Evolutionary conservation across 2,797 vertebrate species (phyloP), one percentile per base, ranked within the genome.

Genomic region (Hippocampus kuda): DNA sequence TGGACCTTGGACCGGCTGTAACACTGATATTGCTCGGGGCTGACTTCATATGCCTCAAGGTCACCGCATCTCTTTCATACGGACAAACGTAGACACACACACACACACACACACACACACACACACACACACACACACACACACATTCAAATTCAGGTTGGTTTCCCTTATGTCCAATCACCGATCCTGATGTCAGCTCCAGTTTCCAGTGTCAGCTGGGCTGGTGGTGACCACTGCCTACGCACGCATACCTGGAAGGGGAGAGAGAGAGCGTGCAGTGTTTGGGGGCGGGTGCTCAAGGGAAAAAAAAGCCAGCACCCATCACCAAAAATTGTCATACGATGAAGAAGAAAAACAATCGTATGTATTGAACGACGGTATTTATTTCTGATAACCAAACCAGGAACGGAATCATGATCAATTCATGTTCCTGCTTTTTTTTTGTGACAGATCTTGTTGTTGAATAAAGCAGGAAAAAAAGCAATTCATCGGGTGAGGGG

Each of bases 11-110:
- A 53, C 70, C 65, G 51, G 79, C 75, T 66, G 34, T 81, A 89
- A 90, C 86, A 90, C 87, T 87, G 87, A 68, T 73, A 73, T 81
- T 24, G 81, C 85, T 79, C 75, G 68, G 77, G 27, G 75, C 49
- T 81, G 80, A 75, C 78, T 87, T 85, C 76, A 82, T 80, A 70
- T 76, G 77, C 76, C 81, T 85, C 81, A 81, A 82, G 84, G 70
- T 79, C 74, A 72, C 70, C 53, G 54, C 24, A 22, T 60, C 49
- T 73, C 67, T 70, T 76, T 69, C 61, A 42, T 54, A 65, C 63
- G 59, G 67, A 66, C 16, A 62, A 74, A 73, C 70, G 56, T 10
- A 60, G 12, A 62, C 74, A 74, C 68, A 57, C 56, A 22, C 68
- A 34, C 15, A 62, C 74, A 74, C 68, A 57, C 56, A 22, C 68